A percentile compares a stretch with the other conserved stretches of the same genome.
These are phyloP conservation scores for Theristicus caerulescens DNA, from an alignment of 2,113 vertebrate species.

Conservation along the genomic window DNA sequence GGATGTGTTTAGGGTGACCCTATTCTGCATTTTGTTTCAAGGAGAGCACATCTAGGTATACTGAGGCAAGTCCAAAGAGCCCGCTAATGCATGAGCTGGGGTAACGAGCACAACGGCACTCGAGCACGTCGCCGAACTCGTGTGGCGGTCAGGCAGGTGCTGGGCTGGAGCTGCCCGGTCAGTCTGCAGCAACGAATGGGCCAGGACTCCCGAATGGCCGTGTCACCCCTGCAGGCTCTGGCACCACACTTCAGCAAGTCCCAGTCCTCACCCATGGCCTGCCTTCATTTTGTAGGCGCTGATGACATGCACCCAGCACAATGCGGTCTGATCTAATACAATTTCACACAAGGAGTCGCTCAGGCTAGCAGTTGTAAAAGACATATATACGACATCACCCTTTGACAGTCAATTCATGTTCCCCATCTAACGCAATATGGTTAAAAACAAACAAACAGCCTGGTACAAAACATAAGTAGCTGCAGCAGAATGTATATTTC, in stretches of 20 bases:
- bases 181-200: accelerated
- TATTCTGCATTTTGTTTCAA: background rate
- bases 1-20: background rate
- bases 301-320: background rate
- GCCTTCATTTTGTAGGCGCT: background rate
- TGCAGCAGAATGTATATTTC: constrained; percentile 7
- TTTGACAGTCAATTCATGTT: background rate
- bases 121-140: background rate
- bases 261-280: background rate
- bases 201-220: background rate
- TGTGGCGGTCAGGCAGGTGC: background rate
- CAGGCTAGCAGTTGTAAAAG: background rate
- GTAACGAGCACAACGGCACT: background rate
- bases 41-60: background rate
- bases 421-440: background rate
- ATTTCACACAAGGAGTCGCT: background rate
- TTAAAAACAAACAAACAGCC: background rate
- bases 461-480: background rate
- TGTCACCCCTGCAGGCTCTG: background rate
- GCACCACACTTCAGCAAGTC: background rate
- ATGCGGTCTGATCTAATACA: background rate
- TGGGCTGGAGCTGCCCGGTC: background rate
- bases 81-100: background rate
- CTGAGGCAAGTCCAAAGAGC: background rate
- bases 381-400: accelerated